Percentiles rank a stretch among this genome's conserved stretches.
Conservation (phyloP, 1,140 invertebrate species). For the Scaptomyza hsui region DNA sequence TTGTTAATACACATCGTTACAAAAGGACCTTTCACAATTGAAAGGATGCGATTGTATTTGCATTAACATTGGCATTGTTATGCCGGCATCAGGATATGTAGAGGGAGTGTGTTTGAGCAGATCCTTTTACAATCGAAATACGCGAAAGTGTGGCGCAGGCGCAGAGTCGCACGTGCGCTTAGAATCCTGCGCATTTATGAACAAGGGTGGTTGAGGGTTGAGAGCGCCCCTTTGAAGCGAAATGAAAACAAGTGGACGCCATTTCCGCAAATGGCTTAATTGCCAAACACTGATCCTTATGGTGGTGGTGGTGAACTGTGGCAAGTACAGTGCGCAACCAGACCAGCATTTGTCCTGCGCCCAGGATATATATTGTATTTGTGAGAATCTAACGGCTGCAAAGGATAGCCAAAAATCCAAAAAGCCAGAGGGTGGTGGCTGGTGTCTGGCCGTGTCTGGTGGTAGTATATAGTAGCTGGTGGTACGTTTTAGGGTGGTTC, state of each 20-base stretch:
- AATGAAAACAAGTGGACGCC: conserved; percentile 79
- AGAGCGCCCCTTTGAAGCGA: conserved; percentile 41
- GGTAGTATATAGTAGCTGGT: conserved; percentile 43
- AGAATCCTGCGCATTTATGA: conserved; percentile 36
- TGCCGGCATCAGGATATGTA: conserved; percentile 71
- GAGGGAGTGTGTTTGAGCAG: conserved; percentile 58
- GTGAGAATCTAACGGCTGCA: conserved; percentile 72
- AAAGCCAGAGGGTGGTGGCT: conserved; percentile 58
- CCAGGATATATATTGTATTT: conserved; percentile 56
- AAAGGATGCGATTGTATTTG: conserved; percentile 81
- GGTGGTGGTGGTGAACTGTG: conserved; percentile 14
- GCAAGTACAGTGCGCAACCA: conserved; percentile 71
- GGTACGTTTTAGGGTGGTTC: conserved; percentile 64
- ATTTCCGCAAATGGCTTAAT: conserved; percentile 72
- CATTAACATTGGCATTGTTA: conserved; percentile 77
- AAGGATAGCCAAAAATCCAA: conserved; percentile 13
- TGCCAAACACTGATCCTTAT: conserved; percentile 46
- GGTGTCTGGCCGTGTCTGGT: conserved; percentile 18
- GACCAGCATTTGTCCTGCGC: conserved; percentile 47
- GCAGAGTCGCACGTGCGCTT: conserved; percentile 65
- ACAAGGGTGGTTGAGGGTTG: conserved; percentile 48
- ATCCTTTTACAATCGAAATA: conserved; percentile 63
- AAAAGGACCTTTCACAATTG: conserved; percentile 54
- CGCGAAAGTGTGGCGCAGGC: conserved; percentile 75
- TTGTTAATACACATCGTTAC: conserved; percentile 68